Evolutionary conservation across 2,888 invertebrate species (phyloP).

Genomic region (Eueremaeus valkanovi): DNA sequence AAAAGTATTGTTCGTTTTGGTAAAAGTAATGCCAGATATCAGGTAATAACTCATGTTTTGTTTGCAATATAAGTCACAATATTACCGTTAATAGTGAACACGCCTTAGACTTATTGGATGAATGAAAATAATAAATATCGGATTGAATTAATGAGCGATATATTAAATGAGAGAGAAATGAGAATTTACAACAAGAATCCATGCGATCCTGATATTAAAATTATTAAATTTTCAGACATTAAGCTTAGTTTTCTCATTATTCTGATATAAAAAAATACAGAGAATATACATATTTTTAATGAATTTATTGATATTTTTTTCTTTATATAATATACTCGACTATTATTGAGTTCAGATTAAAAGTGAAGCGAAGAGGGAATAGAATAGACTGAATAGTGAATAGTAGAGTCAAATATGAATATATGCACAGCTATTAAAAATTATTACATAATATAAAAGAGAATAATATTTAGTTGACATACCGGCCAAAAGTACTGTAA

Average conservation of each 20-base stretch:
- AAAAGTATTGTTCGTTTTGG: neutral
- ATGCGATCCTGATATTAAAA: neutral
- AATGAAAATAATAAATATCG: conserved; percentile 1
- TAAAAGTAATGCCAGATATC: neutral
- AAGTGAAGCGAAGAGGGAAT: neutral
- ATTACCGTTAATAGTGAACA: conserved; percentile 23
- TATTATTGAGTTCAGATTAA: neutral
- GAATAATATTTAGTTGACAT: neutral
- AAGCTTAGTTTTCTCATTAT: neutral
- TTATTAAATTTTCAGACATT: neutral
- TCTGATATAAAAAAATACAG: neutral
- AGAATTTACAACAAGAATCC: conserved; percentile 5
- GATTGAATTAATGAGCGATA: conserved; percentile 26
- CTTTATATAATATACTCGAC: neutral
- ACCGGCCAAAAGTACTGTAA: neutral
- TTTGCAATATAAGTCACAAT: conserved; percentile 10
- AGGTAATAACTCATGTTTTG: conserved; percentile 15
- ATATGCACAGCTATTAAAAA: neutral
- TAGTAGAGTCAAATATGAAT: neutral
- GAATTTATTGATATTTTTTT: conserved; percentile 4
- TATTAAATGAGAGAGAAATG: neutral
- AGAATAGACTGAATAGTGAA: neutral
- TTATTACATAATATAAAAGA: neutral
- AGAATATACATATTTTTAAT: neutral
- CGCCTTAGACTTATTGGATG: conserved; percentile 17